A percentile compares a stretch with the other conserved stretches of the same genome.
Conservation (phyloP, 2,113 vertebrate species). For the Crotophaga sulcirostris region DNA sequence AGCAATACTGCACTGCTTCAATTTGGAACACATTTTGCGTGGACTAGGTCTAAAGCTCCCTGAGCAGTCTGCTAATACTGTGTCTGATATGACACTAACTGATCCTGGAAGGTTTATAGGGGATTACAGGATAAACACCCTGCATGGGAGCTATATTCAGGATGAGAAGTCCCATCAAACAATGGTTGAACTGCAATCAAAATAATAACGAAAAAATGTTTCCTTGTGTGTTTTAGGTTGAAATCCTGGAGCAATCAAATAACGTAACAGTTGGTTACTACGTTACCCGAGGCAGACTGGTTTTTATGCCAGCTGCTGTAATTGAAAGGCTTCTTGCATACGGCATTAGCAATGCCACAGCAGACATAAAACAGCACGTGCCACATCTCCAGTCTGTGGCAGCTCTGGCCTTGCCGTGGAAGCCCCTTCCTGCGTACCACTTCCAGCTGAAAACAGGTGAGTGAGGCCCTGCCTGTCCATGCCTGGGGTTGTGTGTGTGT, state of each 20-base stretch:
- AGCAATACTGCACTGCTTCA: background rate
- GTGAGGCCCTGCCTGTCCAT: background rate
- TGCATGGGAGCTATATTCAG: background rate
- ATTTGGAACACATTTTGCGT: fast-evolving
- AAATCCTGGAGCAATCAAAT: slow-evolving; percentile 85
- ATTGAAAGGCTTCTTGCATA: slow-evolving; percentile 82
- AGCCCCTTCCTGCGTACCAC: slow-evolving; percentile 80
- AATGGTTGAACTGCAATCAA: background rate
- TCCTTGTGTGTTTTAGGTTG: slow-evolving; percentile 76
- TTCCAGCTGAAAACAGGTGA: slow-evolving; percentile 94
- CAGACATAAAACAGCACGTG: slow-evolving; percentile 87
- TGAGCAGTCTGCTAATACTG: background rate
- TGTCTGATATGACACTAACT: background rate
- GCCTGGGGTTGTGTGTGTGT: fast-evolving
- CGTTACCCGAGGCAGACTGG: slow-evolving; percentile 79
- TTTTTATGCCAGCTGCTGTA: slow-evolving; percentile 86
- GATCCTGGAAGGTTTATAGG: background rate
- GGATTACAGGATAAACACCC: background rate
- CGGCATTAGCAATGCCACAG: slow-evolving; percentile 85
- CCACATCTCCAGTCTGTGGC: slow-evolving; percentile 87
- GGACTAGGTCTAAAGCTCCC: background rate
- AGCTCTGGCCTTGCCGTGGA: slow-evolving; percentile 85
- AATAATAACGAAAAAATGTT: background rate
- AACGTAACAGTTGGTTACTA: slow-evolving; percentile 94
- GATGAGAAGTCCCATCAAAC: background rate